Percentiles rank a stretch among this genome's conserved stretches.
phyloP scores from a whole-genome alignment of 2,113 vertebrate species.

The Nothocercus nigrocapillus region DNA sequence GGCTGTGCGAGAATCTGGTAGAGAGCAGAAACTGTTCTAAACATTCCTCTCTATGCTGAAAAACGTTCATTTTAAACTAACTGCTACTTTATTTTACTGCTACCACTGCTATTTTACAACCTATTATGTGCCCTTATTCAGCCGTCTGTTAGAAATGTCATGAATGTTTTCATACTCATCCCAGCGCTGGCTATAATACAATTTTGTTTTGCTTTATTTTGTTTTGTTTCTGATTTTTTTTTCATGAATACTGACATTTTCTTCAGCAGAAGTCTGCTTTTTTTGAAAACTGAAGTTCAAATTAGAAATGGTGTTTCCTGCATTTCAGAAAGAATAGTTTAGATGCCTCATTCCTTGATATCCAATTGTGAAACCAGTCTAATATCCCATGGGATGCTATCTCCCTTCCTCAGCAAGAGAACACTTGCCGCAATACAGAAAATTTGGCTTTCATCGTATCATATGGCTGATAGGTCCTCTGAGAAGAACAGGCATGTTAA shows the following conservation, averaged over 20 bases:
- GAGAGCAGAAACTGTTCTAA: neutral
- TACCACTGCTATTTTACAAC: neutral
- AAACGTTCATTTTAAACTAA: neutral
- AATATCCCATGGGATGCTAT: neutral
- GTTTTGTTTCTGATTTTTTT: neutral
- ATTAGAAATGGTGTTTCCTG: rapidly evolving
- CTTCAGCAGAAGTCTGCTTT: neutral
- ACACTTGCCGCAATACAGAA: neutral
- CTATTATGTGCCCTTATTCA: neutral
- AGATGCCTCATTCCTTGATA: neutral
- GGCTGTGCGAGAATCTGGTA: neutral
- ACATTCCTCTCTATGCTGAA: neutral
- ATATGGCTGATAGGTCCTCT: neutral
- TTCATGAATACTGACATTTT: neutral
- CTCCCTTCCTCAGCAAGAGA: neutral
- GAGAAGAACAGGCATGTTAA: neutral
- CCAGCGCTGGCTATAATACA: neutral
- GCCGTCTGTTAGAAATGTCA: neutral
- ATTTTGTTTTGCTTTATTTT: neutral
- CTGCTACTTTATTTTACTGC: neutral
- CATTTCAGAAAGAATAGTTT: neutral
- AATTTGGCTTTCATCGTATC: neutral
- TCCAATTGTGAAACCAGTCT: neutral
- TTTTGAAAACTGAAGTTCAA: neutral
- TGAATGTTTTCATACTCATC: neutral